phyloP scores from a whole-genome alignment of 2,113 vertebrate genomes.

The Heloderma charlesbogerti region DNA sequence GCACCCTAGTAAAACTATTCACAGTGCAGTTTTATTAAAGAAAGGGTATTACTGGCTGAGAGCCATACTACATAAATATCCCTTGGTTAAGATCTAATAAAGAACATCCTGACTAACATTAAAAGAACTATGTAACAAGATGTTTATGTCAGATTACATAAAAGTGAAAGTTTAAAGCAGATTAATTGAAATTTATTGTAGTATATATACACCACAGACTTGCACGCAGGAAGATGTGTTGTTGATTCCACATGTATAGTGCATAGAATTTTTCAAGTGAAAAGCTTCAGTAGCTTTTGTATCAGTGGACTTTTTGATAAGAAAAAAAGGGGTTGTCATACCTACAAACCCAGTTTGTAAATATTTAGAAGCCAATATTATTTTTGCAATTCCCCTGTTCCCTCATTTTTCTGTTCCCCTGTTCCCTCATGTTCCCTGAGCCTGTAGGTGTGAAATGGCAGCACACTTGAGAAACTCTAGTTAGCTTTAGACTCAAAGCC shows the following conservation, averaged over 20 bases:
- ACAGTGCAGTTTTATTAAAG: constrained; percentile 73
- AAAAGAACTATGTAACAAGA: constrained; percentile 68
- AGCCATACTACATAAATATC: constrained; percentile 77
- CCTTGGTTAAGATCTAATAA: constrained; percentile 74
- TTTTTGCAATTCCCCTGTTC: constrained; percentile 30
- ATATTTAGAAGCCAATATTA: constrained; percentile 34
- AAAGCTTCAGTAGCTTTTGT: not conserved
- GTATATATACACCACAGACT: constrained; percentile 31
- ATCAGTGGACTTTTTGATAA: constrained; percentile 30
- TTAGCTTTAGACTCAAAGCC: not conserved
- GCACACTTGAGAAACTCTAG: not conserved
- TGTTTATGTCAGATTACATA: constrained; percentile 64
- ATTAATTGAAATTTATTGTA: constrained; percentile 69
- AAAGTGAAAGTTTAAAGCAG: constrained; percentile 70
- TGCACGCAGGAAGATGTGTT: constrained; percentile 39
- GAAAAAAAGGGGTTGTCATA: constrained; percentile 38
- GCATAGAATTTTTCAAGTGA: constrained; percentile 25
- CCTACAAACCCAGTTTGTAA: constrained; percentile 31
- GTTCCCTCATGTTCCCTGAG: constrained; percentile 40
- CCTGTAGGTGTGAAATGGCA: not conserved
- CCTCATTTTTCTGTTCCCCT: constrained; percentile 41
- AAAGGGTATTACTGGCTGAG: constrained; percentile 73
- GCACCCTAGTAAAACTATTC: constrained; percentile 73
- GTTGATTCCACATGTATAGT: constrained; percentile 57
- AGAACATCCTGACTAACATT: constrained; percentile 68